These are phyloP conservation scores for Trinorchestia longiramus DNA, from an alignment of 1,140 invertebrate genomes.

Conservation along the genomic window DNA sequence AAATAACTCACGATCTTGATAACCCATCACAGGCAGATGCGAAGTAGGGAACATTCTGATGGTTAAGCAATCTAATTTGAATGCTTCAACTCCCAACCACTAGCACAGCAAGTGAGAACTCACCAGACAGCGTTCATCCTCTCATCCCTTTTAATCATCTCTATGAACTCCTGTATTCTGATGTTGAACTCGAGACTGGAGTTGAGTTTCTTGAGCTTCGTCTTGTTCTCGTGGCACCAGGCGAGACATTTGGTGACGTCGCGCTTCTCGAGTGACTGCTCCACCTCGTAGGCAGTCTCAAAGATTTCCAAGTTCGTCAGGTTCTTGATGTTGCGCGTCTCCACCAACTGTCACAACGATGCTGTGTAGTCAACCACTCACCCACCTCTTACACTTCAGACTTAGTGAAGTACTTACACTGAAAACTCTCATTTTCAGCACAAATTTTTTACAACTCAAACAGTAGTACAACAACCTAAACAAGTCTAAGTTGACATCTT, in stretches of 20 bases:
- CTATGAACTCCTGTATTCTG: slow-evolving; percentile 94
- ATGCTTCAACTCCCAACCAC: background rate
- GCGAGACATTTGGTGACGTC: slow-evolving; percentile 91
- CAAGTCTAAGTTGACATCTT: too few species aligned
- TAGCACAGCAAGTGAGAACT: slow-evolving; percentile 58
- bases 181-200: slow-evolving; percentile 93
- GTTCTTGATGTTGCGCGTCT: slow-evolving; percentile 85
- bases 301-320: slow-evolving; percentile 95
- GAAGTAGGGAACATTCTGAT: background rate
- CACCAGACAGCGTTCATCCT: slow-evolving; percentile 88
- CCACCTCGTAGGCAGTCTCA: slow-evolving; percentile 84
- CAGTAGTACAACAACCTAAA: too few species aligned
- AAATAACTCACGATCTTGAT: background rate
- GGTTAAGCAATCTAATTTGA: background rate
- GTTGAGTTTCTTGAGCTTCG: slow-evolving; percentile 92
- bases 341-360: slow-evolving; percentile 77
- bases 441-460: too few species aligned
- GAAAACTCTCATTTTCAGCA: too few species aligned
- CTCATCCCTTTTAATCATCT: slow-evolving; percentile 87
- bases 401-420: too few species aligned
- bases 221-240: slow-evolving; percentile 98
- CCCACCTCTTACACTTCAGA: too few species aligned
- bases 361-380: background rate
- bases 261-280: slow-evolving; percentile 77
- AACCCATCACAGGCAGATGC: background rate